A percentile compares a stretch with the other conserved stretches of the same genome.
phyloP scores from a whole-genome alignment of 2,113 vertebrate genomes.

The Cephalopholis sonnerati region DNA sequence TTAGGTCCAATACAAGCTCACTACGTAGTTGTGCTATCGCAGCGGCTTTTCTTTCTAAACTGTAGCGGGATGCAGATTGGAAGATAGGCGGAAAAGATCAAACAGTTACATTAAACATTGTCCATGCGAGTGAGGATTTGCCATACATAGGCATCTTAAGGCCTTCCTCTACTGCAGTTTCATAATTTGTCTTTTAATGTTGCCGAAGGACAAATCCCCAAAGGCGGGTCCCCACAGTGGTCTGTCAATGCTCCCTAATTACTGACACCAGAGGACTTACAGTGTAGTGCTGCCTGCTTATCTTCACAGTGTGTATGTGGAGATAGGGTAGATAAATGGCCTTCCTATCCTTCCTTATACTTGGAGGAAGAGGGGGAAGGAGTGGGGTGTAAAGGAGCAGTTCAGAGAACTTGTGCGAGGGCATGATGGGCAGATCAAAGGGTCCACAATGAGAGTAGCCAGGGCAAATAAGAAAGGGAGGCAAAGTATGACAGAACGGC shows the following conservation, averaged over 20 bases:
- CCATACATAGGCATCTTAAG: conserved; percentile 57
- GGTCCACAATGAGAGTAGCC: conserved; percentile 46
- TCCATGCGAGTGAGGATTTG: conserved; percentile 67
- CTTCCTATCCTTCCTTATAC: conserved; percentile 30
- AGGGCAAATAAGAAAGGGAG: conserved; percentile 43
- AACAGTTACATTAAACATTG: conserved; percentile 68
- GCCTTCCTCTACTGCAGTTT: conserved; percentile 66
- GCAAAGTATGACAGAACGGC: conserved; percentile 35
- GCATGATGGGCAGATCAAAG: conserved; percentile 72
- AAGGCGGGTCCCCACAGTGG: conserved; percentile 73
- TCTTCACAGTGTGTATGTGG: conserved; percentile 54
- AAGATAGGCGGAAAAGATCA: conserved; percentile 63
- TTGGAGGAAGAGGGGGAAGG: conserved; percentile 22
- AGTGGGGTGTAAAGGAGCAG: conserved; percentile 27
- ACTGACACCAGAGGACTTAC: conserved; percentile 81
- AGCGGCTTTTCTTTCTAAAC: conserved; percentile 23
- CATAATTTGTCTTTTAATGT: conserved; percentile 78
- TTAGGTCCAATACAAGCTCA: neutral
- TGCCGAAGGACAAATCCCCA: conserved; percentile 79
- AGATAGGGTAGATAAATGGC: conserved; percentile 71
- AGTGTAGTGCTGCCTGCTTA: conserved; percentile 49
- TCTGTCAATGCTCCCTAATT: conserved; percentile 79
- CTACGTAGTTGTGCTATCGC: conserved; percentile 27
- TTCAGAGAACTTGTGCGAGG: conserved; percentile 25
- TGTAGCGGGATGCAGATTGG: conserved; percentile 47